Conservation (phyloP, 37 sponge, comb jelly and placozoan species). For the Petrosia ficiformis region DNA sequence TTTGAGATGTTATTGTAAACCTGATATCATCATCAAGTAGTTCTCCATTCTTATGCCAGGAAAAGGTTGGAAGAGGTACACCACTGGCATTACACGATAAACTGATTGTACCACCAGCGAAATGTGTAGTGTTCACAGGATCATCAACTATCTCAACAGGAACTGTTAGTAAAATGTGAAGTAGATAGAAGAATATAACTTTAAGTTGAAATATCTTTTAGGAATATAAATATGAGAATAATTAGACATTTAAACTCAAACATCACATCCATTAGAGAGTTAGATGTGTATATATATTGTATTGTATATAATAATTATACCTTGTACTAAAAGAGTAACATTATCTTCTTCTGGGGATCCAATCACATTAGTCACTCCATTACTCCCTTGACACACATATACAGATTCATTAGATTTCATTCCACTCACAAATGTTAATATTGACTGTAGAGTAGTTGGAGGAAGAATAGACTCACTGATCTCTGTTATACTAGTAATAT, state of each 20-base stretch:
- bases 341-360: not conserved
- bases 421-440: not conserved
- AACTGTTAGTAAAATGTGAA: not conserved
- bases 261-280: no score
- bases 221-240: no score
- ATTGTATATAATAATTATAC: no score
- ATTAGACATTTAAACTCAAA: no score
- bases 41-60: constrained; percentile 1
- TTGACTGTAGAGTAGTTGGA: not conserved
- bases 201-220: no score
- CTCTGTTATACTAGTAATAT: not conserved
- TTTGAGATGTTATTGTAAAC: not conserved
- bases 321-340: not conserved
- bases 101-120: not conserved
- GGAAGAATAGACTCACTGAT: not conserved
- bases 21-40: not conserved
- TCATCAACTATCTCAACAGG: constrained; percentile 11
- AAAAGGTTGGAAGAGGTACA: not conserved
- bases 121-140: constrained; percentile 12
- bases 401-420: not conserved
- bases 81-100: constrained; percentile 17
- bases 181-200: not conserved
- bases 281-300: no score
- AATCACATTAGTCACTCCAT: not conserved
- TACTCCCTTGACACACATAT: not conserved